These are phyloP conservation scores for Orchesella flavescens DNA, from an alignment of 2,888 invertebrate species.

Conservation along the genomic window DNA sequence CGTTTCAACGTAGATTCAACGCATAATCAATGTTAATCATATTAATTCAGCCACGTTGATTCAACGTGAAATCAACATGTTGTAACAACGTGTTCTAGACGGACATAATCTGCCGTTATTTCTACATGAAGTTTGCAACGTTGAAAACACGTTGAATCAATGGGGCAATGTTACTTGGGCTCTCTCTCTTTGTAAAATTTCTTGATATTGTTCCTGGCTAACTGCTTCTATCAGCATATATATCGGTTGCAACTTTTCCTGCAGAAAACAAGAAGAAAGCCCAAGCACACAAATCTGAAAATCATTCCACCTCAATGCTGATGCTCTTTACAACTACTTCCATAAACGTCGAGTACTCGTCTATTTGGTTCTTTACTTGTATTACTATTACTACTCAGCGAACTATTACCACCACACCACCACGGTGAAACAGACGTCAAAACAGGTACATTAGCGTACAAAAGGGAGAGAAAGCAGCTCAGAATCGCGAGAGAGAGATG, in stretches of 20 bases:
- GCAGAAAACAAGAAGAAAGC: constrained; percentile 14
- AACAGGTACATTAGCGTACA: constrained; percentile 59
- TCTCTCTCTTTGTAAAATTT: too few species aligned
- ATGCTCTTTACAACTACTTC: constrained; percentile 57
- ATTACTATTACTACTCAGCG: constrained; percentile 15
- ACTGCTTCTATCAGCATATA: constrained; percentile 26
- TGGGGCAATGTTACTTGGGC: too few species aligned
- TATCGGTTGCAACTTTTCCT: constrained; percentile 15
- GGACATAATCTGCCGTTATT: too few species aligned
- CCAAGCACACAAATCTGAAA: constrained; percentile 58
- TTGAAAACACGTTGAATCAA: too few species aligned
- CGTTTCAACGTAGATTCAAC: too few species aligned
- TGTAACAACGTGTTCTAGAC: too few species aligned
- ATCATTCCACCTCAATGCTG: constrained; percentile 59
- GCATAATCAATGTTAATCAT: too few species aligned
- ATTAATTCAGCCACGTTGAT: too few species aligned
- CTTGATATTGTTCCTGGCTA: constrained; percentile 49
- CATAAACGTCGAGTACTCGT: constrained; percentile 15
- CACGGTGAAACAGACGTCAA: constrained; percentile 44
- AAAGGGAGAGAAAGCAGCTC: constrained; percentile 43
- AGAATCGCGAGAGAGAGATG: constrained; percentile 46
- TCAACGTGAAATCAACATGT: too few species aligned
- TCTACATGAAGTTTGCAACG: too few species aligned
- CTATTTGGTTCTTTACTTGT: constrained; percentile 14
- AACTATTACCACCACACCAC: constrained; percentile 36